phyloP scores from a whole-genome alignment of 2,113 vertebrate genomes.

The Cyprinodon brontotheroides region DNA sequence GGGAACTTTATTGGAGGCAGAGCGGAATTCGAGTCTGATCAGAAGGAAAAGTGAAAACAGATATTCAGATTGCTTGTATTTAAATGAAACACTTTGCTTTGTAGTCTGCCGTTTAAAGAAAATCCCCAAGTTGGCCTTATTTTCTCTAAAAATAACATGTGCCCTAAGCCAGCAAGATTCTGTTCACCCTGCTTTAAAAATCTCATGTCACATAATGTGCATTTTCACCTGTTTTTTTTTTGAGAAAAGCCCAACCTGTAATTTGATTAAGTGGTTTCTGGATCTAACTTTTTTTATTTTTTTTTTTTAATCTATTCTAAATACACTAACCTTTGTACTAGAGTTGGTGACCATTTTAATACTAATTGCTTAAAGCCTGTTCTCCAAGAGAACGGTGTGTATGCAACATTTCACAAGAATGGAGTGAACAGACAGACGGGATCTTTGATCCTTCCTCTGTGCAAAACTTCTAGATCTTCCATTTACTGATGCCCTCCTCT shows the following conservation, averaged over 20 bases:
- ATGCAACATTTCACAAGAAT: no score
- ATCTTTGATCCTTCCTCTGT: no score
- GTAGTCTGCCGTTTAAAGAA: background rate
- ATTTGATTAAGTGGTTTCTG: no score
- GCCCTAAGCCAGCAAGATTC: background rate
- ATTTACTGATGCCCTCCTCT: background rate
- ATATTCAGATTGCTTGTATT: slow-evolving; percentile 9
- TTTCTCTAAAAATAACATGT: background rate
- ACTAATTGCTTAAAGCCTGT: no score
- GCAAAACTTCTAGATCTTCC: no score
- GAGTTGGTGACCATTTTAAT: no score
- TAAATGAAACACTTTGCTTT: background rate
- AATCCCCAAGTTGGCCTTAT: background rate
- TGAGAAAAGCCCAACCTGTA: background rate
- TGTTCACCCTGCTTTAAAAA: background rate
- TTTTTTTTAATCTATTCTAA: no score
- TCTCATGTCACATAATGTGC: background rate
- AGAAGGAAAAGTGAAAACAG: slow-evolving; percentile 47
- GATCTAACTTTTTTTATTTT: no score
- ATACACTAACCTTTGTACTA: no score
- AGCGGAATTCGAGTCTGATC: slow-evolving; percentile 26
- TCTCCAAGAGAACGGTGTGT: no score
- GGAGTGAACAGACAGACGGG: no score
- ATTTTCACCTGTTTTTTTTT: background rate
- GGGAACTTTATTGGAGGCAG: slow-evolving; percentile 46